Percentiles rank a stretch among this genome's conserved stretches.
Evolutionary conservation across 2,113 vertebrate species (phyloP).

Genomic region (Sarotherodon lohbergeri): DNA sequence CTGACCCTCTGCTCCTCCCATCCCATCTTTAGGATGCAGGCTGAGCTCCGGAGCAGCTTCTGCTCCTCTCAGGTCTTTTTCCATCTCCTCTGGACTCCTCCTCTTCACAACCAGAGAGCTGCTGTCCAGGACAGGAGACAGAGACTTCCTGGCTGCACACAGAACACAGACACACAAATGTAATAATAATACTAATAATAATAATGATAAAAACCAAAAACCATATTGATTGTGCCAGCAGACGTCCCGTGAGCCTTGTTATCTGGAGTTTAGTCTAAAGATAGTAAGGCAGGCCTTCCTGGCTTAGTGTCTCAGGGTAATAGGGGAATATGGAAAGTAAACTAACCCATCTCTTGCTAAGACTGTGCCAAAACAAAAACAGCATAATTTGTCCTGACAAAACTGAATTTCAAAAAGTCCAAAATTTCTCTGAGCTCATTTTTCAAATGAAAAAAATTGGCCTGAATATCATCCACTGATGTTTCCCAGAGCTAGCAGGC

Average conservation of each 20-base stretch:
- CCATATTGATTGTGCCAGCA: background rate
- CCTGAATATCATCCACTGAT: background rate
- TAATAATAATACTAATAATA: background rate
- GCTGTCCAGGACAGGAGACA: conserved; percentile 76
- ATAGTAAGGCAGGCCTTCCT: background rate
- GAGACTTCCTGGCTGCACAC: conserved; percentile 81
- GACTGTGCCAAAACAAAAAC: background rate
- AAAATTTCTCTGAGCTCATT: background rate
- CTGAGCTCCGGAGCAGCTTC: conserved; percentile 35
- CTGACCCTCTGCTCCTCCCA: conserved; percentile 38
- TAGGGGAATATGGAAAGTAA: background rate
- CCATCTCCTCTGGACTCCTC: conserved; percentile 76
- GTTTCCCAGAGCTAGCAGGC: background rate
- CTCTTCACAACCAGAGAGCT: conserved; percentile 71
- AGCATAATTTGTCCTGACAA: background rate
- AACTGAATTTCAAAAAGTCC: background rate
- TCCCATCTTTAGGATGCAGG: conserved; percentile 44
- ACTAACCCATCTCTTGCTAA: background rate
- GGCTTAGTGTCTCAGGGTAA: background rate
- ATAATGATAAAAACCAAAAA: background rate
- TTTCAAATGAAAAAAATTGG: background rate
- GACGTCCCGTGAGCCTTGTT: background rate
- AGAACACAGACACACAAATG: background rate
- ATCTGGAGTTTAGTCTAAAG: background rate
- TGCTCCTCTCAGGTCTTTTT: conserved; percentile 66